A percentile compares a stretch with the other conserved stretches of the same genome.
Conservation (phyloP, 2,888 invertebrate species). For the Chrysolina haemoptera region DNA sequence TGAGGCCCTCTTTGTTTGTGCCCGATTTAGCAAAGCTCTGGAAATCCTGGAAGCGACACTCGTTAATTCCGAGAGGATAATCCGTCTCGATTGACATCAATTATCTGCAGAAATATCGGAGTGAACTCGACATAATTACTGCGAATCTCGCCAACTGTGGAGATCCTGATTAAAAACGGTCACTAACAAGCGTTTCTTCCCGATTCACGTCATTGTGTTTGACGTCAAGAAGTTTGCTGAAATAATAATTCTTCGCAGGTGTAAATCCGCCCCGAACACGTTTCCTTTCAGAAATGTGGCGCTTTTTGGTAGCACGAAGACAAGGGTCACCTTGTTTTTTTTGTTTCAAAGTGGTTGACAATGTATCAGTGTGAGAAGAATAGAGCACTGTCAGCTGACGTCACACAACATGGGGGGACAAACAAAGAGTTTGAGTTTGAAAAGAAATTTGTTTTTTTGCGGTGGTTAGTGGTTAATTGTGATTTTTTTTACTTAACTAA, state of each 20-base stretch:
- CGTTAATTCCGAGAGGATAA: neutral
- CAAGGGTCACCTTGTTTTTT: too few relatives aligned
- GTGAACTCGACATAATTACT: neutral
- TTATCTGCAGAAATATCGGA: neutral
- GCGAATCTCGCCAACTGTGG: neutral
- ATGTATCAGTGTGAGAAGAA: too few relatives aligned
- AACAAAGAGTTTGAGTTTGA: too few relatives aligned
- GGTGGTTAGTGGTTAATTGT: too few relatives aligned
- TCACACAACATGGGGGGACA: too few relatives aligned
- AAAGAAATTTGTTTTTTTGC: too few relatives aligned
- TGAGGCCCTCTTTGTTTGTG: neutral
- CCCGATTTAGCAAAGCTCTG: neutral
- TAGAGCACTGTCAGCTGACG: too few relatives aligned
- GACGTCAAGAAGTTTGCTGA: neutral
- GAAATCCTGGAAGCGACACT: constrained; percentile 3
- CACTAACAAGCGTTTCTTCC: neutral
- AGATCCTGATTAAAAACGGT: constrained; percentile 14
- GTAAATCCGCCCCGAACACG: neutral
- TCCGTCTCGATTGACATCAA: constrained; percentile 8
- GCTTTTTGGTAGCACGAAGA: neutral
- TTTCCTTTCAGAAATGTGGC: neutral
- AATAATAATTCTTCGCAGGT: neutral
- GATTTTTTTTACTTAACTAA: too few relatives aligned
- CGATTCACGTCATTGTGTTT: neutral
- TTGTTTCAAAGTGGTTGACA: too few relatives aligned